Conservation (phyloP, 2,888 invertebrate genomes). For the Eupithecia subfuscata region DNA sequence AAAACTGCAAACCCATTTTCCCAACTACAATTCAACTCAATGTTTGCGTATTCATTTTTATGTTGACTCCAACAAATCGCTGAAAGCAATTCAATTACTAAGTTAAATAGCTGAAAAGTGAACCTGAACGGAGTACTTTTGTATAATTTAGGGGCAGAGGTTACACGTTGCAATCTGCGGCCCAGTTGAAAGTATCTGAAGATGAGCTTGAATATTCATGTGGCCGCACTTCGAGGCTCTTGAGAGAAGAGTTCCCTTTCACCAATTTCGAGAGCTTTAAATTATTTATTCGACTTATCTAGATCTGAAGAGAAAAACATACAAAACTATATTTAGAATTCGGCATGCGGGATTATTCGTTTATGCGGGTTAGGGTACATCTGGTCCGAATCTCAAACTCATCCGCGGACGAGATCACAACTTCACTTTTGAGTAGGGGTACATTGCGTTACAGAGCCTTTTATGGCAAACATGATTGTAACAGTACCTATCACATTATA, state of each 20-base stretch:
- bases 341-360: neutral
- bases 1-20: too few relatives aligned
- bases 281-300: conserved; percentile 52
- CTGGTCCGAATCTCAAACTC: too few relatives aligned
- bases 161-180: conserved; percentile 55
- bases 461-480: neutral
- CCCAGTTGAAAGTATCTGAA: conserved; percentile 52
- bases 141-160: conserved; percentile 44
- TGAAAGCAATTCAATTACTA: conserved; percentile 10
- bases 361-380: too few relatives aligned
- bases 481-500: too few relatives aligned
- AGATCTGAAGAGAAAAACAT: conserved; percentile 9
- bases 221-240: conserved; percentile 57
- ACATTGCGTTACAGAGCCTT: neutral
- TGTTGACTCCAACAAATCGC: conserved; percentile 2
- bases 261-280: conserved; percentile 55
- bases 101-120: conserved; percentile 9
- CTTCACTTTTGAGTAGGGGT: too few relatives aligned
- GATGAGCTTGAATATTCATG: conserved; percentile 68
- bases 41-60: neutral
- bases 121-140: conserved; percentile 27
- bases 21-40: neutral
- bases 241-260: conserved; percentile 54
- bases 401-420: too few relatives aligned
- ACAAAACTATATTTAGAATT: neutral